Evolutionary conservation across 2,888 invertebrate genomes (phyloP), one percentile per base, ranked within the genome.

Genomic region (Melanchra persicariae): DNA sequence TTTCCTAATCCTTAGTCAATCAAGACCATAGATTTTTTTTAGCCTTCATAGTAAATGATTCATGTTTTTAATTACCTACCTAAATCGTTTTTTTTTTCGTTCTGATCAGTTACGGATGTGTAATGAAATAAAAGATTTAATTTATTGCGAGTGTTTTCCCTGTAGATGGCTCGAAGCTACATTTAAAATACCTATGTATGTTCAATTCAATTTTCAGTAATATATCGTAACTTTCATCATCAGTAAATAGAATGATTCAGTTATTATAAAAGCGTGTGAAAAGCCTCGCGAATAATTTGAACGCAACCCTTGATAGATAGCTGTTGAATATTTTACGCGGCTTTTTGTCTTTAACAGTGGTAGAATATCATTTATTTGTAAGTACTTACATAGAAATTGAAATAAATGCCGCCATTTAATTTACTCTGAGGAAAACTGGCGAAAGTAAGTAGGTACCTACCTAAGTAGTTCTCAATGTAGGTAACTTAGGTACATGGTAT

Each of bases 251-350:
- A 65, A 81, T 70, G 68, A 65, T 68, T 74, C 59, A 45, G 72
- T 70, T 70, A n/a, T n/a, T n/a, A n/a, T n/a, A 62, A 61, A 71
- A 67, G 34, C 70, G 66, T 64, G 69, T 70, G 66, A 60, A 75
- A 78, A 66, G 63, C 22, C 54, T 68, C 72, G 58, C 52, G 66
- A 71, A 84, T 84, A 71, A 82, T 79, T 81, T 62, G 81, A 70
- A 55, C 59, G 30, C 55, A 51, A 67, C 69, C 70, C 72, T 67
- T 78, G 58, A 70, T 69, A 66, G 71, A 74, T 71, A 69, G 49
- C 74, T 61, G 57, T 37, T 81, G 59, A 70, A 81, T 76, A 67
- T 74, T 75, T 78, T 67, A 74, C 60, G 61, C 60, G 58, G 66
- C 72, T 83, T 84, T 80, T 68, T 77, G 74, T 77, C 77, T 74